Conservation (phyloP, 2,888 invertebrate species). For the Phymatocera aterrima region DNA sequence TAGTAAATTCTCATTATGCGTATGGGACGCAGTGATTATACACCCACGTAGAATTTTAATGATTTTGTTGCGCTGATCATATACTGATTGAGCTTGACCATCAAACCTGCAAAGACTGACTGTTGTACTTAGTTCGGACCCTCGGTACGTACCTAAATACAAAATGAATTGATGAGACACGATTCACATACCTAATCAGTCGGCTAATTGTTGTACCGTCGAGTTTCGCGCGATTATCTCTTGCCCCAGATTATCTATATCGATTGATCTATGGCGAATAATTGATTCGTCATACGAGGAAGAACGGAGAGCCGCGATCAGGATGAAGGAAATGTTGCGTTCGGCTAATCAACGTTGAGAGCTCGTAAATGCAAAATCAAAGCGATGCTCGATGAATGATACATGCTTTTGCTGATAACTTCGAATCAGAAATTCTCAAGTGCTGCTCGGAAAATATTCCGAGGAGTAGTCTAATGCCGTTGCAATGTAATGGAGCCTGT, state of each 20-base stretch:
- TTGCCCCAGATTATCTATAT: neutral
- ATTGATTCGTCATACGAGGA: neutral
- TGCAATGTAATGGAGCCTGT: too few relatives aligned
- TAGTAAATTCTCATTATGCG: too few relatives aligned
- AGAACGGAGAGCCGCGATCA: neutral
- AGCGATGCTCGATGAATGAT: neutral
- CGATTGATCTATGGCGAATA: neutral
- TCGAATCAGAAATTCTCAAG: neutral
- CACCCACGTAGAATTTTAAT: too few relatives aligned
- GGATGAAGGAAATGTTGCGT: neutral
- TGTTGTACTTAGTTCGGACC: neutral
- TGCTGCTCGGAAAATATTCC: neutral
- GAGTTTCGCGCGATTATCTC: neutral
- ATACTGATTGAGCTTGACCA: neutral
- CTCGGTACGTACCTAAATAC: neutral
- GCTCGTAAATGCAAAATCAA: neutral
- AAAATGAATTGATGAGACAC: too few relatives aligned
- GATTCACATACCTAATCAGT: too few relatives aligned
- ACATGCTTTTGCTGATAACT: neutral
- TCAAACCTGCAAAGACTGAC: too few relatives aligned
- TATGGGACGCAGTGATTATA: too few relatives aligned
- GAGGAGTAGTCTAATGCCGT: too few relatives aligned
- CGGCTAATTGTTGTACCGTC: neutral
- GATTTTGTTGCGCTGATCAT: neutral
- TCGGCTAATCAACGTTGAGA: too few relatives aligned